Evolutionary conservation across 2,113 vertebrate genomes (phyloP).

Genomic region (Aldabrachelys gigantea): DNA sequence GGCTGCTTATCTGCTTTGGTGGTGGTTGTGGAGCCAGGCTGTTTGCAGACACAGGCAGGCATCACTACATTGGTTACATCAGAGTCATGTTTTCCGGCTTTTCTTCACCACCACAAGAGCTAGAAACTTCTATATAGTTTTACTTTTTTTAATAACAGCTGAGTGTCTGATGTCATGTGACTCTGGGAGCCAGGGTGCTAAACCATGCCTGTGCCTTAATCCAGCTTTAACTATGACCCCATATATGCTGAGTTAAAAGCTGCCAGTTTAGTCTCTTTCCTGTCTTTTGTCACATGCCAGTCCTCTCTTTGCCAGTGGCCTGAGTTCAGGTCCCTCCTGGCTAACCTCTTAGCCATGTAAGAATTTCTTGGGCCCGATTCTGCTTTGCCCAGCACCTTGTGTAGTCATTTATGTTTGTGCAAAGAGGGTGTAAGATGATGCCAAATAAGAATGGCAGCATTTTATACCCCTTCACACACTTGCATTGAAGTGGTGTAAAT

Average conservation of each 20-base stretch:
- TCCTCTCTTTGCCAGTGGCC: neutral
- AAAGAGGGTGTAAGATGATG: no score
- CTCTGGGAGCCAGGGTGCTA: no score
- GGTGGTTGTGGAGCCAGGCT: fast-evolving
- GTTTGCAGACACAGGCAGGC: neutral
- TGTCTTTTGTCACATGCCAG: neutral
- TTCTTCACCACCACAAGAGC: no score
- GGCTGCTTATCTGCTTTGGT: neutral
- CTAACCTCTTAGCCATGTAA: neutral
- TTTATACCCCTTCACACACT: no score
- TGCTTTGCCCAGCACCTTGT: neutral
- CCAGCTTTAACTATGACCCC: neutral
- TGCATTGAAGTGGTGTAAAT: no score
- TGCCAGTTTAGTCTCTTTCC: neutral
- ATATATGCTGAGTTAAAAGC: fast-evolving
- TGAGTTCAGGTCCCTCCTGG: fast-evolving
- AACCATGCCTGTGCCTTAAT: neutral
- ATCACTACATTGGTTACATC: neutral
- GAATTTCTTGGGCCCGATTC: neutral
- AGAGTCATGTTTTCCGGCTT: no score
- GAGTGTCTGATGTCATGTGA: no score
- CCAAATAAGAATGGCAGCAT: no score
- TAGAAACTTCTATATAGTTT: no score
- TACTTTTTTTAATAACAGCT: fast-evolving
- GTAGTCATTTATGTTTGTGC: no score